Evolutionary conservation across 2,797 vertebrate genomes (phyloP), one percentile per base, ranked within the genome.

Genomic region (Miichthys miiuy): DNA sequence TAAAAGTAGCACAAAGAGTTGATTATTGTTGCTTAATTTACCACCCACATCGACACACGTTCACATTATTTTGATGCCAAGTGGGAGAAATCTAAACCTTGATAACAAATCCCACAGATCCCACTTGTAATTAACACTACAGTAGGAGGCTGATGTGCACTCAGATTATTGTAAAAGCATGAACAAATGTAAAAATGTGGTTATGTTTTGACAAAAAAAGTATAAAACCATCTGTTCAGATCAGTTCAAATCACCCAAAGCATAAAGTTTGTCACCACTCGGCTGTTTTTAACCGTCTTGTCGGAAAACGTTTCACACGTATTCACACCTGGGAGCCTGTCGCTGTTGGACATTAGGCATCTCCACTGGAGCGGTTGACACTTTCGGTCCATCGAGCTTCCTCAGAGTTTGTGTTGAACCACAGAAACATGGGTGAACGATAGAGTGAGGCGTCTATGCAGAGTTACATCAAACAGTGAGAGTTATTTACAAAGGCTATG

Each of bases 281-380:
- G 30, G 27, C 64, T 50, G 68, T 52, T 81, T 13, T 60, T 7
- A 63, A 54, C 21, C n/a, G 4, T 65, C 47, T 50, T 72, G 52
- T 64, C 20, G 14, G 46, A 30, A 63, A 63, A 20, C 60, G 57
- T 21, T 73, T 72, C 68, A n/a, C 63, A 48, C 30, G 1, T 61
- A 27, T 63, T 71, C 77, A 75, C 73, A 80, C 48, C 54, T 77
- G 83, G 67, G 27, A 72, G 79, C 68, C 66, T 27, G 81, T 57
- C 65, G 23, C 65, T 16, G 87, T 66, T 42, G 76, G 84, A 82
- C 84, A 79, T 84, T 72, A 79, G 77, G 86, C 68, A 20, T 73
- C 83, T 81, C 75, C 83, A 79, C 23, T 79, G 76, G 71, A 85
- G 82, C 78, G 69, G 57, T 17, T 79, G 85, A 89, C 85, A 81